A percentile compares a stretch with the other conserved stretches of the same genome.
These are phyloP conservation scores for Neotoxoptera formosana DNA, from an alignment of 1,140 invertebrate genomes.

Conservation along the genomic window DNA sequence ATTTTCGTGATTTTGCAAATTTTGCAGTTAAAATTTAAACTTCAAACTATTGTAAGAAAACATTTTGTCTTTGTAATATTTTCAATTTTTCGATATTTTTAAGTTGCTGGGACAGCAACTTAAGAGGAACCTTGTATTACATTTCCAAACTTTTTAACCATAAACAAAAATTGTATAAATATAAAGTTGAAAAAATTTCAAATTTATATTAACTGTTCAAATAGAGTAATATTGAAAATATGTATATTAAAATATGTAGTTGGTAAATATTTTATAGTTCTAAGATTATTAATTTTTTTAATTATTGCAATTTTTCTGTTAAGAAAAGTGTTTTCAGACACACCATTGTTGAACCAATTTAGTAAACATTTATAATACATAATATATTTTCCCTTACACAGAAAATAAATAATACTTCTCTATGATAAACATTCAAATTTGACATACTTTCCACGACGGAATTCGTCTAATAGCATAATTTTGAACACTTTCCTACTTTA, in stretches of 20 bases:
- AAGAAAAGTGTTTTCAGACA: background rate
- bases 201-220: background rate
- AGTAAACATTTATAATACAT: too few relatives aligned
- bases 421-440: background rate
- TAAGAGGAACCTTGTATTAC: background rate
- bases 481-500: too few relatives aligned
- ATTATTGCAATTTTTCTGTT: background rate
- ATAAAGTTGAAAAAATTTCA: background rate
- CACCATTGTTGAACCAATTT: background rate
- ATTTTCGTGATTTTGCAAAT: too few relatives aligned
- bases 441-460: background rate
- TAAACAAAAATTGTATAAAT: background rate
- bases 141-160: background rate
- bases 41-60: too few relatives aligned
- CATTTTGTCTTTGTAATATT: background rate
- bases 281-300: background rate
- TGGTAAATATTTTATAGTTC: background rate
- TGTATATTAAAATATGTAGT: too few relatives aligned
- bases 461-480: background rate
- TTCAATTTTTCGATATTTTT: background rate
- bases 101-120: background rate
- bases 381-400: background rate
- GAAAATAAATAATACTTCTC: background rate
- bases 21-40: too few relatives aligned
- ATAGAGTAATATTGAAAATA: background rate